A percentile compares a stretch with the other conserved stretches of the same genome.
These are phyloP conservation scores for Pitangus sulphuratus DNA, from an alignment of 2,797 vertebrate genomes.

Conservation along the genomic window DNA sequence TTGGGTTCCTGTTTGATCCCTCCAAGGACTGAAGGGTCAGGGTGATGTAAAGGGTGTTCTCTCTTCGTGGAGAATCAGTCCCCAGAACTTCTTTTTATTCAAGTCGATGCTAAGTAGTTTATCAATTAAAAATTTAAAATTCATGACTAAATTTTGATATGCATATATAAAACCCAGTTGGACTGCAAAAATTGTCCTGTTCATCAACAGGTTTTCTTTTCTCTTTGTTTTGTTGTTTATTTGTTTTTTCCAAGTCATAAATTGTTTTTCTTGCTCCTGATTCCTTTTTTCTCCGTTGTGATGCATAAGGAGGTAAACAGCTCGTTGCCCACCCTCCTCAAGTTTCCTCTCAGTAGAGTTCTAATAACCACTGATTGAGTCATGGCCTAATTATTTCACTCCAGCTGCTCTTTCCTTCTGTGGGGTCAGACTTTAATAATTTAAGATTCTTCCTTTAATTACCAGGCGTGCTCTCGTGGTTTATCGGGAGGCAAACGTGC, in stretches of 20 bases:
- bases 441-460: not conserved
- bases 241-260: not conserved
- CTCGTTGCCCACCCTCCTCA: not conserved
- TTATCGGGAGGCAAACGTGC: not conserved
- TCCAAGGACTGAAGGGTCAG: not conserved
- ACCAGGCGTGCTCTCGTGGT: not conserved
- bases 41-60: not conserved
- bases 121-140: not conserved
- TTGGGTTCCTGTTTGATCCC: not conserved
- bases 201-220: not conserved
- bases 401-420: not conserved
- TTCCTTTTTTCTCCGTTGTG: not conserved
- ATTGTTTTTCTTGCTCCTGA: not conserved
- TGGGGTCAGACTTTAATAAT: not conserved
- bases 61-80: not conserved
- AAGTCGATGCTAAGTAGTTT: not conserved
- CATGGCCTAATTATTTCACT: not conserved
- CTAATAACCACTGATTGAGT: not conserved
- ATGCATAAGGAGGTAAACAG: not conserved
- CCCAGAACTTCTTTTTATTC: not conserved
- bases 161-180: not conserved
- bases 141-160: not conserved
- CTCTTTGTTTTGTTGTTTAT: not conserved
- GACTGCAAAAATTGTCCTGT: not conserved
- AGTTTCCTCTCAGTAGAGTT: not conserved